phyloP scores from a whole-genome alignment of 2,888 invertebrate genomes.

The Lycia hirtaria region DNA sequence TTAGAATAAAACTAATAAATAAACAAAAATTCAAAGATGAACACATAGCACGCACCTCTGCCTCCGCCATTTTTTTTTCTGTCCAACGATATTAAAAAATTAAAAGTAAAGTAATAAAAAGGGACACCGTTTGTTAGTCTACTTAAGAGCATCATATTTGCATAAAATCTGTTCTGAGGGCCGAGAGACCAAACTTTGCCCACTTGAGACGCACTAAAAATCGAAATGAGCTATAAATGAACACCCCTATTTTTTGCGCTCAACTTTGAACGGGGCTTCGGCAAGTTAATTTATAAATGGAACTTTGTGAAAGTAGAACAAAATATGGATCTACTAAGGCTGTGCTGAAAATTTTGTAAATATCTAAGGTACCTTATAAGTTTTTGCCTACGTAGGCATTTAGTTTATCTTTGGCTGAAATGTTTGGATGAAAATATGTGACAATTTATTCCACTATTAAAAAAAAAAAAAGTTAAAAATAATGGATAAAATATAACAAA shows the following conservation, averaged over 20 bases:
- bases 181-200: slow-evolving; percentile 71
- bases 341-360: too few relatives aligned
- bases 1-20: too few relatives aligned
- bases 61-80: not conserved
- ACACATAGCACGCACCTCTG: not conserved
- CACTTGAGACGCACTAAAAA: slow-evolving; percentile 76
- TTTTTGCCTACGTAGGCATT: too few relatives aligned
- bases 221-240: slow-evolving; percentile 76
- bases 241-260: slow-evolving; percentile 58
- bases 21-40: not conserved
- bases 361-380: too few relatives aligned
- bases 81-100: slow-evolving; percentile 2
- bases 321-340: not conserved
- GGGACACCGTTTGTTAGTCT: slow-evolving; percentile 68
- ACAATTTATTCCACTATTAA: too few relatives aligned
- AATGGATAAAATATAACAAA: too few relatives aligned
- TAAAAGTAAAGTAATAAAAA: slow-evolving; percentile 57
- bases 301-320: not conserved
- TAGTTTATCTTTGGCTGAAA: too few relatives aligned
- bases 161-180: slow-evolving; percentile 72
- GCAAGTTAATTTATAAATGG: slow-evolving; percentile 6
- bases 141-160: slow-evolving; percentile 76
- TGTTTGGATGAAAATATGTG: too few relatives aligned
- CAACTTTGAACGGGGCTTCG: slow-evolving; percentile 29
- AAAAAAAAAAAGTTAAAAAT: too few relatives aligned